Evolutionary conservation across 1,140 invertebrate genomes (phyloP), one percentile per base, ranked within the genome.

Genomic region (Pseudomyrmex sp.): DNA sequence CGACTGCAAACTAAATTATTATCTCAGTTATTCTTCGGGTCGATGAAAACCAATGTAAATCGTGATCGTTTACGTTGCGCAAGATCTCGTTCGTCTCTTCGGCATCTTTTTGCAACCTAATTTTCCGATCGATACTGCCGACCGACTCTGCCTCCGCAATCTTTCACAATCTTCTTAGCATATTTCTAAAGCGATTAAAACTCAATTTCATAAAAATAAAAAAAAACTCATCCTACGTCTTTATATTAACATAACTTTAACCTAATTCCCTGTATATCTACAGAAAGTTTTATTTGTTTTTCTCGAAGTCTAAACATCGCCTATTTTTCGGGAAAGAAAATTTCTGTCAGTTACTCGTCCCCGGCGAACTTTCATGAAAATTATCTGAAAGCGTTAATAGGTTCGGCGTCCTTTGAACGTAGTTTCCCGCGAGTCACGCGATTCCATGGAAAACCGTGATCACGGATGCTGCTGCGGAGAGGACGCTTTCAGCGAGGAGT

Each of bases 391-490:
- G 8, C 9, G 9, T 68, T 58, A 44, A 72, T 69, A 69, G 12
- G 10, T 69, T 52, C 23, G 15, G 2, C 52, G 62, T 54, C 18
- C 13, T 68, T 46, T 23, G 5, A 0, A 46, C 52, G 35, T 26
- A 66, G 65, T 9, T 46, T 20, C 1, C 46, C 59, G 73, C 73
- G 46, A 76, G 61, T 65, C 73, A 52, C 54, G 75, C 75, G 75
- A 79, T 79, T 52, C 13, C 15, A 9, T 58, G 35, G 56, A 62
- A 54, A 74, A 26, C 35, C 46, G 61, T 61, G 54, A 35, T n/a
- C 82, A 83, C 23, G 74, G 85, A 84, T 84, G 86, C 63, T 82
- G 87, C 84, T 46, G 20, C 65, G 54, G 69, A 72, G 20, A 70
- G 63, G 77, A 72, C 61, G 59, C 84, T 35, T 35, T 35, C 23